Evolutionary conservation across 2,113 vertebrate genomes (phyloP), one percentile per base, ranked within the genome.

Genomic region (Potamarius usumacintae): DNA sequence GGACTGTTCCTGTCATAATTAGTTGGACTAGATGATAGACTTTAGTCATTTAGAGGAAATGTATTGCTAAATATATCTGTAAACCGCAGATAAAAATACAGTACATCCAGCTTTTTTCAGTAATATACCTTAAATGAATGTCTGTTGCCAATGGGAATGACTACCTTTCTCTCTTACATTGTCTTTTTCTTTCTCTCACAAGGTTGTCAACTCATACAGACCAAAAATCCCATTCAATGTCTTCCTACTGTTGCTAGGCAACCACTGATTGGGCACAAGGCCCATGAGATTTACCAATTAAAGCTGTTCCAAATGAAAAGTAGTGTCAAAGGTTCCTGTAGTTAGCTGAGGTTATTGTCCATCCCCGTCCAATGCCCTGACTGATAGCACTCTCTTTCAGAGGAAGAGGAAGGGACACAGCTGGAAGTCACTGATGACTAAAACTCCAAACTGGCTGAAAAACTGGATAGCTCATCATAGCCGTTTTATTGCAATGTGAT

Each of bases 251-350:
- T 95, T 95, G 95, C 95, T 93, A 94, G 89, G 94, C 93, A 92
- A 95, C 95, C 90, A 86, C 93, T 94, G 94, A 94, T 94, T 94
- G 92, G 92, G 92, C 88, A 91, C 86, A 91, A 94, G 92, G 89
- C 89, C 86, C 91, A 91, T 92, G 91, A 92, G 93, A 94, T 93
- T 95, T 94, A 93, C 90, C 93, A 95, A 95, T 95, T 95, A 95
- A 90, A 92, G 93, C 87, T 87, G 86, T 93, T 93, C 91, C 87
- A 93, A 93, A 93, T 93, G 90, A 93, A 93, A 93, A 92, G 92
- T 88, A 87, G 87, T 92, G 88, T 92, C 90, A 93, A 91, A 91
- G 91, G 89, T 93, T 93, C 79, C 87, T 58, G 80, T 88, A 86
- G 89, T 91, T 92, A 85, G 83, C 65, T 22, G 30, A 81, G 86